phyloP scores from a whole-genome alignment of 2,113 vertebrate species.

The Entelurus aequoreus region DNA sequence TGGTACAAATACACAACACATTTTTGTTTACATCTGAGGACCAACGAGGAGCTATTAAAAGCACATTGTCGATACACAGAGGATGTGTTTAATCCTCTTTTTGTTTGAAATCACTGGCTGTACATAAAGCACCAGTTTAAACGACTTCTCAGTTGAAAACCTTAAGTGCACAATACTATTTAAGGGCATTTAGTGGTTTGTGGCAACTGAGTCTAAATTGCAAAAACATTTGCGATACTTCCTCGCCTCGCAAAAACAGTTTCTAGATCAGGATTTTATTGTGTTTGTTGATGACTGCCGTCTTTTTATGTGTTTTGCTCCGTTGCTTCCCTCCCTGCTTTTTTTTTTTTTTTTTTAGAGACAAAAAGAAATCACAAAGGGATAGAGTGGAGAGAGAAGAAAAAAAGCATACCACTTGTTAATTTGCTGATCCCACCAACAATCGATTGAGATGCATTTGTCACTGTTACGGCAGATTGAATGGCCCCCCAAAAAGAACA shows the following conservation, averaged over 20 bases:
- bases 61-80: slow-evolving; percentile 48
- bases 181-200: slow-evolving; percentile 71
- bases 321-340: slow-evolving; percentile 63
- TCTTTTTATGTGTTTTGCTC: slow-evolving; percentile 71
- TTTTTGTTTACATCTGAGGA: slow-evolving; percentile 60
- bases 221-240: slow-evolving; percentile 69
- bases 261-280: slow-evolving; percentile 71
- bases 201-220: slow-evolving; percentile 68
- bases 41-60: slow-evolving; percentile 55
- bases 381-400: not conserved
- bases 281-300: slow-evolving; percentile 71
- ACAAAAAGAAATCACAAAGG: slow-evolving; percentile 7
- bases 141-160: slow-evolving; percentile 61
- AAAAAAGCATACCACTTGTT: slow-evolving; percentile 61
- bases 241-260: slow-evolving; percentile 56
- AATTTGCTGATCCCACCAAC: slow-evolving; percentile 67
- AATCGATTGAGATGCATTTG: slow-evolving; percentile 68
- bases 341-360: slow-evolving; percentile 59
- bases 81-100: slow-evolving; percentile 56
- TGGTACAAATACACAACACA: slow-evolving; percentile 44
- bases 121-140: slow-evolving; percentile 48
- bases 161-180: slow-evolving; percentile 69
- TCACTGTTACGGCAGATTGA: slow-evolving; percentile 59
- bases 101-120: slow-evolving; percentile 42
- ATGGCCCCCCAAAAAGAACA: slow-evolving; percentile 57